Base-by-base conservation (phyloP, 2,888 invertebrate genomes). In the Erebia palarica region DNA sequence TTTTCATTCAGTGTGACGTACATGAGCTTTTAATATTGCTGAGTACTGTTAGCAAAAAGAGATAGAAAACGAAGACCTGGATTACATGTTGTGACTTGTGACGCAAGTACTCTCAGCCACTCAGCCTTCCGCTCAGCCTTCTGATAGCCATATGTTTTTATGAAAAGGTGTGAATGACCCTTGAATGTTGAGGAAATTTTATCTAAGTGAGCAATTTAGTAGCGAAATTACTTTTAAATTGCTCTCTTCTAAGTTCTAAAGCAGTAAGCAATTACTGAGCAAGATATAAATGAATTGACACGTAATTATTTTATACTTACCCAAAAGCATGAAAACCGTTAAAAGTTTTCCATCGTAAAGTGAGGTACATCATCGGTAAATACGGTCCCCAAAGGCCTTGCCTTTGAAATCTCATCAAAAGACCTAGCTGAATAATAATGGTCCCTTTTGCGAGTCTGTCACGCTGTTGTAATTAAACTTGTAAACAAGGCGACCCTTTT, bases 61-160 rank as follows among this genome's bases (percentile, higher is more conserved):
- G 18, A 68, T 68, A 61, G 59, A 66, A 73, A 69, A 70, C 53
- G 42, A 59, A 51, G 59, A 49, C 21, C 63, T 63, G 27, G 27
- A 71, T 74, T 72, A 76, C 70, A 69, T 65, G 60, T 57, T 42
- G 68, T 76, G 76, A 76, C 75, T 57, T 42, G 68, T 76, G 76
- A 76, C 75, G 76, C 68, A 74, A 78, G 70, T 75, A 61, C 44
- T 21, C 16, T 11, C 16, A 66, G 66, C 70, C 75, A 77, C 75
- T 76, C 75, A 73, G 70, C 63, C 63, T 71, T 71, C 65, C 69
- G 68, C 16, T 61, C n/a, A 42, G 59, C 42, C 21, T 64, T 58
- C 18, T 69, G 44, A 68, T 71, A 65, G 65, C 3, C 42, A 65
- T 21, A 65, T 60, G 53, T 71, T 60, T 60, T 49, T 49, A 10